Conservation (phyloP, 2,113 vertebrate genomes). For the Cebus imitator region DNA sequence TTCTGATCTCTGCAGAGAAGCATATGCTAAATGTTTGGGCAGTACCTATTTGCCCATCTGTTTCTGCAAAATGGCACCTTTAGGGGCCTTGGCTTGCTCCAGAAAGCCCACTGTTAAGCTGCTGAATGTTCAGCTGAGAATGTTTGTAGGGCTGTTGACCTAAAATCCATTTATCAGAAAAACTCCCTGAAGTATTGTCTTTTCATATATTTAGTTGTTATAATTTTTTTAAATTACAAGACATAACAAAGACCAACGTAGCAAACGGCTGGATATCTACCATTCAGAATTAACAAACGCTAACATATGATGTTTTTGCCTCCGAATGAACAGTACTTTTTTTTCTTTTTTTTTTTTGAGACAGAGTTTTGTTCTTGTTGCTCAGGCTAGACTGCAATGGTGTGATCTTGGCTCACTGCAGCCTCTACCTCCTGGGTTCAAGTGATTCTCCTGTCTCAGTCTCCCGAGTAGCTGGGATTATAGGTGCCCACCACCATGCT, state of each 20-base stretch:
- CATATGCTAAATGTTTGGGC: constrained; percentile 60
- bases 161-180: constrained; percentile 61
- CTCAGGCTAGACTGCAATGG: too few species aligned
- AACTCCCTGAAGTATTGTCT: constrained; percentile 47
- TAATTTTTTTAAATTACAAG: neutral
- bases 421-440: too few species aligned
- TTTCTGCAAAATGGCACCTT: constrained; percentile 48
- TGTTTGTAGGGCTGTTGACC: neutral
- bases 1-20: constrained; percentile 43
- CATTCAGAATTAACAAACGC: neutral
- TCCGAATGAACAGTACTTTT: neutral
- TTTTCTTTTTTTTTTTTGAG: neutral
- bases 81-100: constrained; percentile 25
- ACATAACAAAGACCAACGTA: neutral
- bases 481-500: too few species aligned
- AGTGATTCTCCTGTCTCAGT: too few species aligned
- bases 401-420: too few species aligned
- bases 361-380: too few species aligned
- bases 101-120: neutral
- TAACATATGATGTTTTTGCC: neutral
- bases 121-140: neutral
- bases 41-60: constrained; percentile 52
- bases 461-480: too few species aligned
- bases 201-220: neutral
- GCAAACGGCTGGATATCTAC: neutral